A percentile compares a stretch with the other conserved stretches of the same genome.
phyloP scores from a whole-genome alignment of 2,888 invertebrate species.

The Molanna angustata region DNA sequence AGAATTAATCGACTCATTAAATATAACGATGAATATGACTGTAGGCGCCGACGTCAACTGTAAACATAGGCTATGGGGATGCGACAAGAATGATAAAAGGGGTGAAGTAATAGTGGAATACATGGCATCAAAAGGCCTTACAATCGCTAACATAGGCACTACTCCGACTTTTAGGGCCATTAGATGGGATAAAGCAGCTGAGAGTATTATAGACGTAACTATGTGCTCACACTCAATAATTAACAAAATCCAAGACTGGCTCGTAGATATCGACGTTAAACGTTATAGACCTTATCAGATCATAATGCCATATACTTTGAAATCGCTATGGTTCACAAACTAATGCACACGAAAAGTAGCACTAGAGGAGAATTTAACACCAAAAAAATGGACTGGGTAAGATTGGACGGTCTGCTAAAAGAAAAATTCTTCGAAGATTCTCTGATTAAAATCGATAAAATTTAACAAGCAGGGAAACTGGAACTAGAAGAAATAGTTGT shows the following conservation, averaged over 20 bases:
- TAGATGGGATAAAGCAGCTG: neutral
- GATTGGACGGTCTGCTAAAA: neutral
- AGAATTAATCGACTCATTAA: no score
- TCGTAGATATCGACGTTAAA: neutral
- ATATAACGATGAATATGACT: no score
- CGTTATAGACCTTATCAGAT: no score
- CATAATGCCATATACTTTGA: neutral
- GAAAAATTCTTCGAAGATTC: neutral
- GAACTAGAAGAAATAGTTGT: neutral
- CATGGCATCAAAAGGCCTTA: neutral
- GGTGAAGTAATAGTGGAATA: neutral
- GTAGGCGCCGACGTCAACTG: neutral
- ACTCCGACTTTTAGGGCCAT: neutral
- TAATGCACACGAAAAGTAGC: neutral
- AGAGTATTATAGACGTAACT: conserved; percentile 2
- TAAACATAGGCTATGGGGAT: neutral
- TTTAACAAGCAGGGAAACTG: neutral
- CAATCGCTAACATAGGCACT: neutral
- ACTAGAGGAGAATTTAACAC: neutral
- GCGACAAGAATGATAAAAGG: neutral
- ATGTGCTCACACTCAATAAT: neutral
- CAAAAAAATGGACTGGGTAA: neutral
- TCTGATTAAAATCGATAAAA: neutral
- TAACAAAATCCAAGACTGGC: neutral
- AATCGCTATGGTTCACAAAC: neutral